Evolutionary conservation across 2,113 vertebrate genomes (phyloP).

Genomic region (Campylomormyrus numenius): DNA sequence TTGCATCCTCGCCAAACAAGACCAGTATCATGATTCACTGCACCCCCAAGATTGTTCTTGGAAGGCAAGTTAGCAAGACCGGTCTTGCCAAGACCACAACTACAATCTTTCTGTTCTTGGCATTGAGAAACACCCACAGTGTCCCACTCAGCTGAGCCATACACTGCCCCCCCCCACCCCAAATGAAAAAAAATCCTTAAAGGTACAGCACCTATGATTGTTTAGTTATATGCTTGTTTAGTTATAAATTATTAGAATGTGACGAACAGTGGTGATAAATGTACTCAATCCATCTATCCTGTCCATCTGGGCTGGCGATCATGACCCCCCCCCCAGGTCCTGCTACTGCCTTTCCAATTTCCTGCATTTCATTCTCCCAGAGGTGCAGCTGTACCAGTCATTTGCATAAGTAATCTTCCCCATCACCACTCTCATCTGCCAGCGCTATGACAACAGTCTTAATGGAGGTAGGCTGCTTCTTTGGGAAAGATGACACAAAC

Average conservation of each 20-base stretch:
- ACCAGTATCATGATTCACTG: no score
- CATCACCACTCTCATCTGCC: conserved; percentile 4
- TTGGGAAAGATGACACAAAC: neutral
- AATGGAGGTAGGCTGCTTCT: neutral
- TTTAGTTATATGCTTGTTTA: neutral
- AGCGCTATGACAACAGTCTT: conserved; percentile 7
- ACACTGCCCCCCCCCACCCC: neutral
- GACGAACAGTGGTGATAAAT: neutral
- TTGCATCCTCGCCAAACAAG: neutral
- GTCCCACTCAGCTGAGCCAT: neutral
- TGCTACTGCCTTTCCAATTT: conserved; percentile 9
- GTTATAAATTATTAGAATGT: neutral
- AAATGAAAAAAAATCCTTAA: neutral
- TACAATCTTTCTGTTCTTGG: neutral
- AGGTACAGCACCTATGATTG: neutral
- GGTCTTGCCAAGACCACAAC: neutral
- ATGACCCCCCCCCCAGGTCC: neutral
- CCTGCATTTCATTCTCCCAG: conserved; percentile 2
- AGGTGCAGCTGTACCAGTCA: neutral
- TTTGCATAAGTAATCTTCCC: neutral
- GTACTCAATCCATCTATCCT: neutral
- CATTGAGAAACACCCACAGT: neutral
- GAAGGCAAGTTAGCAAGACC: neutral
- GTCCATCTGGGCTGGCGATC: conserved; percentile 9
- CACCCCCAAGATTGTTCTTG: neutral